A percentile compares a stretch with the other conserved stretches of the same genome.
Evolutionary conservation across 2,113 vertebrate genomes (phyloP).

Genomic region (Engraulis encrasicolus): DNA sequence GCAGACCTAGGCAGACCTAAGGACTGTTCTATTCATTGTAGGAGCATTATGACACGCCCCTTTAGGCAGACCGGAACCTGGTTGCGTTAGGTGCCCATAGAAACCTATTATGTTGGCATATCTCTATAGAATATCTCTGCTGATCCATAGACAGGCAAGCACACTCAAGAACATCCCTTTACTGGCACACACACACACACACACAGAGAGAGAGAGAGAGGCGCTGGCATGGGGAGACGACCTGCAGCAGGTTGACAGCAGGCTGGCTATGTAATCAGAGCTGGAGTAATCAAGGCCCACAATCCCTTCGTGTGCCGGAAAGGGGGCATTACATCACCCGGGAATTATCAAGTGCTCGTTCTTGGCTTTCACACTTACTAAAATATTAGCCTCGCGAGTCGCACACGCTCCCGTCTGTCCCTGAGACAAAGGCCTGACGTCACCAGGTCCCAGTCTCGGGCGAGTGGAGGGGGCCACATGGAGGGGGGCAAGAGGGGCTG

Average conservation of each 20-base stretch:
- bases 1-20: too few species aligned
- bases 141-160: too few species aligned
- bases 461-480: too few species aligned
- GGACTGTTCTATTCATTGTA: too few species aligned
- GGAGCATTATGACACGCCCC: too few species aligned
- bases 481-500: too few species aligned
- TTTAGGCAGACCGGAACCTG: too few species aligned
- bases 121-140: too few species aligned
- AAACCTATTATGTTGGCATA: too few species aligned
- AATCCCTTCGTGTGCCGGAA: constrained; percentile 57
- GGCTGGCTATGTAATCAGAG: constrained; percentile 44
- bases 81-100: too few species aligned
- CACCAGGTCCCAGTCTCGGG: neutral
- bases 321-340: constrained; percentile 64
- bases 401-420: constrained; percentile 32
- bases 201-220: neutral
- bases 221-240: neutral
- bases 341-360: constrained; percentile 65
- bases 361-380: constrained; percentile 67
- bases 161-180: neutral
- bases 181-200: neutral
- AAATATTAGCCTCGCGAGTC: constrained; percentile 64
- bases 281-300: constrained; percentile 38
- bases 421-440: constrained; percentile 55
- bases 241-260: constrained; percentile 35